These are phyloP conservation scores for Chrysaora quinquecirrha DNA, from an alignment of 30 jellyfish, hydroid and myxozoan genomes.

Conservation along the genomic window DNA sequence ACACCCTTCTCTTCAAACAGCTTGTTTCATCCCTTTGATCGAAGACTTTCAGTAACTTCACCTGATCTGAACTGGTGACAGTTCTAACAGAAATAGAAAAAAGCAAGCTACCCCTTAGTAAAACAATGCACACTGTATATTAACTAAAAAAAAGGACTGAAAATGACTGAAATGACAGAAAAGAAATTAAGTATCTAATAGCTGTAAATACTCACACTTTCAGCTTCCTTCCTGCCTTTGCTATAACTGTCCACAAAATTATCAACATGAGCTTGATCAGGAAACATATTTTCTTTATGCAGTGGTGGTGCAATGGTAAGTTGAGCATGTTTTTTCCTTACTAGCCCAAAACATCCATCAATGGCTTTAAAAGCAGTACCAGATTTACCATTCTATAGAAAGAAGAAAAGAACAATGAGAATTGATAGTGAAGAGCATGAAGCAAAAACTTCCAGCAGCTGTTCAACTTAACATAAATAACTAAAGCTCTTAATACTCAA, in stretches of 20 bases:
- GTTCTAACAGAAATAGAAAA: constrained; percentile 6
- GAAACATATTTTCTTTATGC: constrained; percentile 8
- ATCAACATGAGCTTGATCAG: constrained; percentile 20
- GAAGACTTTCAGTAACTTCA: constrained; percentile 10
- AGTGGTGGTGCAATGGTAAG: constrained; percentile 21
- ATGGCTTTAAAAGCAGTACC: not conserved
- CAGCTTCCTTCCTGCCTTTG: constrained; percentile 11
- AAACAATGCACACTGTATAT: no score
- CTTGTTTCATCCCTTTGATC: constrained; percentile 24
- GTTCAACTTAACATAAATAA: no score
- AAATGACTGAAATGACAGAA: no score
- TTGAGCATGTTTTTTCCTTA: constrained; percentile 16
- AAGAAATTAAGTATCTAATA: no score
- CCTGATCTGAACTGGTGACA: constrained; percentile 39
- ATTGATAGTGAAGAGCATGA: no score
- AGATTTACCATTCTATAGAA: no score
- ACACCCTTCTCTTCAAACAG: constrained; percentile 24
- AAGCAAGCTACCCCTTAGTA: no score
- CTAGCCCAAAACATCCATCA: constrained; percentile 44
- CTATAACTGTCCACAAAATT: constrained; percentile 1
- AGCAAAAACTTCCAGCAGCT: no score
- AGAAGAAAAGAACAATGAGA: no score
- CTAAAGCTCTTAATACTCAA: no score
- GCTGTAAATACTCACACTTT: constrained; percentile 15
- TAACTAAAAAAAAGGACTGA: no score